Evolutionary conservation across 2,888 invertebrate species (phyloP).

Genomic region (Melieria picta): DNA sequence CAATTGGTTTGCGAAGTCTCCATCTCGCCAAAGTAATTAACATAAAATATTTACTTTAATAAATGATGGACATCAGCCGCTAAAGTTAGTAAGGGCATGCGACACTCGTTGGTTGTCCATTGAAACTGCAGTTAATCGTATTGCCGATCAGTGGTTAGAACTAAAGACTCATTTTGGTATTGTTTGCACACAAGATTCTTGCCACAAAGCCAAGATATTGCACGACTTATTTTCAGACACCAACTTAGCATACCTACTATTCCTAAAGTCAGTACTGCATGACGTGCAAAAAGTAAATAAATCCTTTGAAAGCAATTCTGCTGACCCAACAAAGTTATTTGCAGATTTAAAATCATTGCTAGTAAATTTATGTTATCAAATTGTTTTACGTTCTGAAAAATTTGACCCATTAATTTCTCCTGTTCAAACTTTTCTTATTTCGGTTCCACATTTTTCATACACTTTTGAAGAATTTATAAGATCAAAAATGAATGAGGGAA

Average conservation of each 20-base stretch:
- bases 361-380: slow-evolving; percentile 10
- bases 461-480: slow-evolving; percentile 21
- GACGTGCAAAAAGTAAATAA: slow-evolving; percentile 26
- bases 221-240: too few relatives aligned
- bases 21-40: slow-evolving; percentile 15
- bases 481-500: slow-evolving; percentile 2
- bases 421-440: not conserved
- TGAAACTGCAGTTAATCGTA: slow-evolving; percentile 16
- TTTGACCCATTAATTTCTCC: slow-evolving; percentile 19
- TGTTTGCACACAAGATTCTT: slow-evolving; percentile 15
- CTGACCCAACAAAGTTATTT: slow-evolving; percentile 19
- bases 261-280: slow-evolving; percentile 19
- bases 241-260: too few relatives aligned
- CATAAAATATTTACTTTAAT: slow-evolving; percentile 10
- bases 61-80: slow-evolving; percentile 6
- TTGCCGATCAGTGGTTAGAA: slow-evolving; percentile 12
- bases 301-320: slow-evolving; percentile 14
- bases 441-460: slow-evolving; percentile 14
- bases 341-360: slow-evolving; percentile 8
- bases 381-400: slow-evolving; percentile 3
- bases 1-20: slow-evolving; percentile 28
- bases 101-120: slow-evolving; percentile 13
- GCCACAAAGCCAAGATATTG: too few relatives aligned
- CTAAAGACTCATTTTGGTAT: slow-evolving; percentile 14
- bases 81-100: slow-evolving; percentile 16